Percentiles rank a stretch among this genome's conserved stretches.
Conservation (phyloP, 2,797 vertebrate genomes). For the Spinus olivaceus region DNA sequence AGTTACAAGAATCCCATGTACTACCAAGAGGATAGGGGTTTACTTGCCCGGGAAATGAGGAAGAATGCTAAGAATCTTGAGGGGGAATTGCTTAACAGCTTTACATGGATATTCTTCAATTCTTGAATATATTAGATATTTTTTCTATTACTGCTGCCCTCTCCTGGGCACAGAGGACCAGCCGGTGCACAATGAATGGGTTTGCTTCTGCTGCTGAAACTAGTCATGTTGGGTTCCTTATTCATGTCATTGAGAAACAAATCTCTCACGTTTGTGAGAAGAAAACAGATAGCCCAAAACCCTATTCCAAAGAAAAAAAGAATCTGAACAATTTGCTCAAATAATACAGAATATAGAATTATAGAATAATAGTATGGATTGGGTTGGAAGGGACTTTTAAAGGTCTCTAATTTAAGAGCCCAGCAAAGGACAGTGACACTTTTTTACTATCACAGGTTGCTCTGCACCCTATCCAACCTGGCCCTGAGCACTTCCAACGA, state of each 20-base stretch:
- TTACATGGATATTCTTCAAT: not conserved
- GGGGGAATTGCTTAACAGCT: not conserved
- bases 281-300: not conserved
- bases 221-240: not conserved
- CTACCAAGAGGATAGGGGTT: not conserved
- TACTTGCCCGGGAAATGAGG: not conserved
- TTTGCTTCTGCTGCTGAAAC: not conserved
- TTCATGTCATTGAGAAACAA: not conserved
- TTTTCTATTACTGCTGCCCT: not conserved
- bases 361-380: not conserved
- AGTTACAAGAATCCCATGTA: not conserved
- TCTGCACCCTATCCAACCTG: not conserved
- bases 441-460: not conserved
- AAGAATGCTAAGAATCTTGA: not conserved
- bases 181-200: not conserved
- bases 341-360: not conserved
- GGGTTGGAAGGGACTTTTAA: not conserved
- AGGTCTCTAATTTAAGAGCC: not conserved
- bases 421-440: not conserved
- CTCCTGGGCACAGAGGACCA: not conserved
- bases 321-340: not conserved
- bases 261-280: not conserved
- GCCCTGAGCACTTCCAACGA: not conserved
- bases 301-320: not conserved
- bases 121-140: not conserved